A percentile compares a stretch with the other conserved stretches of the same genome.
These are phyloP conservation scores for Acleris emargana DNA, from an alignment of 2,888 invertebrate genomes.

Conservation along the genomic window DNA sequence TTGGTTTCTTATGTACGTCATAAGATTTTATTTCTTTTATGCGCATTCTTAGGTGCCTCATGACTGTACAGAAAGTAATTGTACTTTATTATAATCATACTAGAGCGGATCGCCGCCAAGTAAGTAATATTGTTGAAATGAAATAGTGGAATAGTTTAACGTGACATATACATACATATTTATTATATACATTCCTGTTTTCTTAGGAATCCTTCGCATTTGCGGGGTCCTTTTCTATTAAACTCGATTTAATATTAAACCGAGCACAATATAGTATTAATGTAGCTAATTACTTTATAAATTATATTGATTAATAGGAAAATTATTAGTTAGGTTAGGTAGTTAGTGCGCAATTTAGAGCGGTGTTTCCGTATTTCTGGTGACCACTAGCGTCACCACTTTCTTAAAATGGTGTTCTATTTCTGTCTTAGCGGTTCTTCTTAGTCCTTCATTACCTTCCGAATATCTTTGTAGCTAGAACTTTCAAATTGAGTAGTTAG, in stretches of 20 bases:
- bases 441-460: too few species aligned
- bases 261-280: background rate
- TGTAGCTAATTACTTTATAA: too few species aligned
- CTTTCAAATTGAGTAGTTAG: too few species aligned
- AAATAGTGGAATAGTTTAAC: conserved; percentile 29
- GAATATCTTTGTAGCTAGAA: too few species aligned
- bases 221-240: background rate
- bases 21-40: conserved; percentile 29
- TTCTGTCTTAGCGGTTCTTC: too few species aligned
- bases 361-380: too few species aligned
- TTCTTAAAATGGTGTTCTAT: too few species aligned
- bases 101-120: conserved; percentile 23
- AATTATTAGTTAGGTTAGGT: too few species aligned
- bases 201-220: conserved; percentile 1
- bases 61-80: conserved; percentile 36
- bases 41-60: conserved; percentile 38
- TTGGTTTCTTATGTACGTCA: conserved; percentile 21
- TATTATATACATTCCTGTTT: conserved; percentile 11
- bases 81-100: conserved; percentile 35
- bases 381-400: too few species aligned
- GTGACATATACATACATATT: conserved; percentile 15
- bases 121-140: conserved; percentile 24
- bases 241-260: too few species aligned
- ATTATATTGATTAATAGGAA: too few species aligned
- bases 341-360: too few species aligned